phyloP scores from a whole-genome alignment of 2,113 vertebrate genomes.

The Entelurus aequoreus region DNA sequence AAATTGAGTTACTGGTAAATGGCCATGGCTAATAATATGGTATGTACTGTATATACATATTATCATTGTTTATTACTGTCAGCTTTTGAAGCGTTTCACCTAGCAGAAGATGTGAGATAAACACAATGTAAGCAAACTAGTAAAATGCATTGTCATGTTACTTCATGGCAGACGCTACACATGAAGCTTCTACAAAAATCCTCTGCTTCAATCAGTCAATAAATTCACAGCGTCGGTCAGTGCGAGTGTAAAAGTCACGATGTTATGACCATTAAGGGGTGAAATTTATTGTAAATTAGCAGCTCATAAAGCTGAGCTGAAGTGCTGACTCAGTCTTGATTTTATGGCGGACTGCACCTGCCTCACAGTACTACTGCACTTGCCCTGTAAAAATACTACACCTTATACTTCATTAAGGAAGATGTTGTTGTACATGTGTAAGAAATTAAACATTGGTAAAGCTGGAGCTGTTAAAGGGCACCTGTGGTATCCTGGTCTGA shows the following conservation, averaged over 20 bases:
- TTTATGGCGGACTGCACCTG: not conserved
- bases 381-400: not conserved
- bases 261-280: not conserved
- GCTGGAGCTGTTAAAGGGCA: constrained; percentile 19
- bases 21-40: too few relatives aligned
- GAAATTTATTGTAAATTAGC: constrained; percentile 1
- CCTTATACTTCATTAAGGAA: not conserved
- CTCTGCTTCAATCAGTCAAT: not conserved
- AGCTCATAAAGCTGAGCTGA: not conserved
- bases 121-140: not conserved
- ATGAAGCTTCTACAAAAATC: constrained; percentile 22
- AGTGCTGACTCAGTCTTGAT: constrained; percentile 17
- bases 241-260: not conserved
- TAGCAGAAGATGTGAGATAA: constrained; percentile 14
- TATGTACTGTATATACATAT: not conserved
- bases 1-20: too few relatives aligned
- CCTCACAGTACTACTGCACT: not conserved
- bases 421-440: too few relatives aligned
- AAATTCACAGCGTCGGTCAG: not conserved
- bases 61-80: not conserved
- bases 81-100: too few relatives aligned
- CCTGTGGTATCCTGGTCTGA: constrained; percentile 25
- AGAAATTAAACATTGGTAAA: not conserved
- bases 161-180: not conserved
- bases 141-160: not conserved